A percentile compares a stretch with the other conserved stretches of the same genome.
These are phyloP conservation scores for Caradrina clavipalpis DNA, from an alignment of 2,888 invertebrate species.

Conservation along the genomic window DNA sequence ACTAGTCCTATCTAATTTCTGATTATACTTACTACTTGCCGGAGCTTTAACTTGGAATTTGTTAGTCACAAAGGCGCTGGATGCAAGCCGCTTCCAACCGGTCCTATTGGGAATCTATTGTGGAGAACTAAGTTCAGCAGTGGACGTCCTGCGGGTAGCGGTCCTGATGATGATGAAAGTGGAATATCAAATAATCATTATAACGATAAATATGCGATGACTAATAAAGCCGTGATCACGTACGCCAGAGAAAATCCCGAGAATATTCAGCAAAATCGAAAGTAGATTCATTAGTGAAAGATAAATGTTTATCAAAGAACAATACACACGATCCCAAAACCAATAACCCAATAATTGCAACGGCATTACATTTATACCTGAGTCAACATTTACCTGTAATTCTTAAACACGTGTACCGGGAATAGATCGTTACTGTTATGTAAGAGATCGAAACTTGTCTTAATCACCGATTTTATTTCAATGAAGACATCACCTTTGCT, in stretches of 20 bases:
- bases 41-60: no score
- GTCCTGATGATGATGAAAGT: no score
- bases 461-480: neutral
- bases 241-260: constrained; percentile 9
- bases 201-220: constrained; percentile 11
- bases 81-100: no score
- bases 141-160: no score
- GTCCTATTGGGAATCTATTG: no score
- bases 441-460: neutral
- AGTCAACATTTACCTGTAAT: constrained; percentile 26
- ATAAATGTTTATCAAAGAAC: constrained; percentile 51
- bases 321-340: constrained; percentile 9
- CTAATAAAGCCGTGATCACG: constrained; percentile 25
- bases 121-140: no score
- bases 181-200: neutral
- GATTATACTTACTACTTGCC: no score
- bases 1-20: no score
- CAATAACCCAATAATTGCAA: constrained; percentile 29
- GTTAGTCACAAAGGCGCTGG: no score
- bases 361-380: constrained; percentile 28
- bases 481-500: no score
- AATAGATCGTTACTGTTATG: constrained; percentile 7
- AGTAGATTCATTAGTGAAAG: constrained; percentile 47
- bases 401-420: constrained; percentile 1
- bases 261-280: constrained; percentile 16